A percentile compares a stretch with the other conserved stretches of the same genome.
Conservation (phyloP, 2,888 invertebrate species). For the Branchinecta sandiegonensis region DNA sequence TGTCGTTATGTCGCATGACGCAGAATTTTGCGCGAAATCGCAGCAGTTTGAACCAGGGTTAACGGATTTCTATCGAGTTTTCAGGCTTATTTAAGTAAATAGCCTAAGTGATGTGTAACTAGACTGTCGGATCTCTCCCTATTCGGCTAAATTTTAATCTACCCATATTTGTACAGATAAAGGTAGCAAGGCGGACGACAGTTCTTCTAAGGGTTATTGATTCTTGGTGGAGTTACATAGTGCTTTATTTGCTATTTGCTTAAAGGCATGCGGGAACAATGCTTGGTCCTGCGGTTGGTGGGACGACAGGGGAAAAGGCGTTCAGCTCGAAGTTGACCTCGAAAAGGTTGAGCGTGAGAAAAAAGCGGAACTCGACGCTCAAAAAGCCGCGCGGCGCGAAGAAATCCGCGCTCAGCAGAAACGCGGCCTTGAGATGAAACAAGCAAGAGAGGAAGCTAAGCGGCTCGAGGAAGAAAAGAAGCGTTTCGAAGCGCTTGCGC, state of each 20-base stretch:
- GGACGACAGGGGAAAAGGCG: slow-evolving; percentile 20
- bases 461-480: not conserved
- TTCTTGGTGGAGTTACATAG: too few species aligned
- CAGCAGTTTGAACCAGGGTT: too few species aligned
- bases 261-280: slow-evolving; percentile 20
- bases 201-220: too few species aligned
- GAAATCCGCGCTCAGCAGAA: slow-evolving; percentile 13
- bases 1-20: too few species aligned
- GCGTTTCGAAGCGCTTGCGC: not conserved
- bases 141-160: too few species aligned
- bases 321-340: slow-evolving; percentile 22
- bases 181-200: too few species aligned
- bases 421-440: not conserved
- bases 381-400: slow-evolving; percentile 16
- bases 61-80: too few species aligned
- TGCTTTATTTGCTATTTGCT: not conserved
- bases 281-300: slow-evolving; percentile 24
- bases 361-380: slow-evolving; percentile 17
- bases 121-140: too few species aligned
- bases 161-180: too few species aligned
- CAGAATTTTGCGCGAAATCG: too few species aligned
- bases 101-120: too few species aligned
- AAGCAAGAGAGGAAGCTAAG: slow-evolving; percentile 9
- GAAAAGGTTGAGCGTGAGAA: slow-evolving; percentile 23
- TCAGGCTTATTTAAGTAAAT: too few species aligned